phyloP scores from a whole-genome alignment of 1,140 invertebrate genomes.

The Pectinophora gossypiella region DNA sequence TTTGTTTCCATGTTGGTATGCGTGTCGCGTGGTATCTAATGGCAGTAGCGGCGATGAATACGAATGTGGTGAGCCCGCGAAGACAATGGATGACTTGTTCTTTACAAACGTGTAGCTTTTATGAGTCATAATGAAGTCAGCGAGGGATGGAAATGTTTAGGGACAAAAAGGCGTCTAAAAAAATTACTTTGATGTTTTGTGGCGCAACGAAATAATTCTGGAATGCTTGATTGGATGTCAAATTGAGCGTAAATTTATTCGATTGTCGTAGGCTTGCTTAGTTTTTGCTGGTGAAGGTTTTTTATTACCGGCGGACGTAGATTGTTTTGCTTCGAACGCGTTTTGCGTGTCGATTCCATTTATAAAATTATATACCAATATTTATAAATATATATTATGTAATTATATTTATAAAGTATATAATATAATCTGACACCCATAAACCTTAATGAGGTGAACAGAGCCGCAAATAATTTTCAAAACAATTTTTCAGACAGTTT shows the following conservation, averaged over 20 bases:
- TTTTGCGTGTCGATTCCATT: too few species aligned
- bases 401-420: too few species aligned
- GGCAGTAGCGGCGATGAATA: conserved; percentile 5
- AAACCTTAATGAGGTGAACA: too few species aligned
- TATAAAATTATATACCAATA: too few species aligned
- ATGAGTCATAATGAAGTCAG: not conserved
- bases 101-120: not conserved
- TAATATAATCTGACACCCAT: too few species aligned
- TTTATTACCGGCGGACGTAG: too few species aligned
- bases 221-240: not conserved
- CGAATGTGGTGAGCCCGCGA: not conserved
- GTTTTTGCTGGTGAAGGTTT: too few species aligned
- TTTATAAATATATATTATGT: too few species aligned
- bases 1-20: conserved; percentile 13
- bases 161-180: not conserved
- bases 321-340: too few species aligned
- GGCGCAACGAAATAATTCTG: not conserved
- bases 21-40: conserved; percentile 2
- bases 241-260: not conserved
- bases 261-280: not conserved
- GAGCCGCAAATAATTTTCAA: too few species aligned
- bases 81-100: not conserved
- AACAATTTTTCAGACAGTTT: too few species aligned
- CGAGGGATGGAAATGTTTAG: not conserved
- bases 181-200: not conserved